Evolutionary conservation across 2,113 vertebrate genomes (phyloP).

Genomic region (Sceloporus tristichus): DNA sequence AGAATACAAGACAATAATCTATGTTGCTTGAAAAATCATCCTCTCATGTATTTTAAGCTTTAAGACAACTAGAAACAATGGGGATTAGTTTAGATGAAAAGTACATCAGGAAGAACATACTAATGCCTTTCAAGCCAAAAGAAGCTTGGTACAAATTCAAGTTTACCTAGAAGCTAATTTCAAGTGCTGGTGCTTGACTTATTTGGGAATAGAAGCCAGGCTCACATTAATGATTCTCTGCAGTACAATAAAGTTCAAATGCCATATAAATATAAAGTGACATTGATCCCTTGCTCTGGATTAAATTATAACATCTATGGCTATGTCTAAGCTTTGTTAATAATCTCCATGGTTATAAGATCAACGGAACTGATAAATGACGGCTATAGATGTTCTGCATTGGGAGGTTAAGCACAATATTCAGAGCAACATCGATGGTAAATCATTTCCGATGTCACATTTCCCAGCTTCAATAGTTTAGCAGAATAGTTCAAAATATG

Average conservation of each 20-base stretch:
- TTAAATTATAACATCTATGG: conserved; percentile 23
- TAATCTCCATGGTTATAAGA: conserved; percentile 15
- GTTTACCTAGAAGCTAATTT: conserved; percentile 15
- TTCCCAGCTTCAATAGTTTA: background rate
- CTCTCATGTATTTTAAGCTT: background rate
- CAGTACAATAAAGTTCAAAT: conserved; percentile 12
- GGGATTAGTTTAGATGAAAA: conserved; percentile 22
- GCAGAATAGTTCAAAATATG: background rate
- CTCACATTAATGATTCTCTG: conserved; percentile 14
- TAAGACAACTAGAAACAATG: background rate
- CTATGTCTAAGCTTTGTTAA: conserved; percentile 1
- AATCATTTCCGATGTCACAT: background rate
- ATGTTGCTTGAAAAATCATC: background rate
- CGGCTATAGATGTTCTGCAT: background rate
- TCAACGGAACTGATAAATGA: conserved; percentile 1
- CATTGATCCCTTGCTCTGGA: conserved; percentile 12
- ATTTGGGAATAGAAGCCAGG: background rate
- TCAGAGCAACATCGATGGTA: background rate
- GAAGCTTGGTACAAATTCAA: background rate
- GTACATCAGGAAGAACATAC: background rate
- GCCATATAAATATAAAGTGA: conserved; percentile 21
- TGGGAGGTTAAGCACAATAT: background rate
- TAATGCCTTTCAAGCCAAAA: background rate
- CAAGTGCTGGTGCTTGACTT: conserved; percentile 11
- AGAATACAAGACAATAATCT: background rate